phyloP scores from a whole-genome alignment of 2,888 invertebrate genomes.

The Autographa pulchrina region DNA sequence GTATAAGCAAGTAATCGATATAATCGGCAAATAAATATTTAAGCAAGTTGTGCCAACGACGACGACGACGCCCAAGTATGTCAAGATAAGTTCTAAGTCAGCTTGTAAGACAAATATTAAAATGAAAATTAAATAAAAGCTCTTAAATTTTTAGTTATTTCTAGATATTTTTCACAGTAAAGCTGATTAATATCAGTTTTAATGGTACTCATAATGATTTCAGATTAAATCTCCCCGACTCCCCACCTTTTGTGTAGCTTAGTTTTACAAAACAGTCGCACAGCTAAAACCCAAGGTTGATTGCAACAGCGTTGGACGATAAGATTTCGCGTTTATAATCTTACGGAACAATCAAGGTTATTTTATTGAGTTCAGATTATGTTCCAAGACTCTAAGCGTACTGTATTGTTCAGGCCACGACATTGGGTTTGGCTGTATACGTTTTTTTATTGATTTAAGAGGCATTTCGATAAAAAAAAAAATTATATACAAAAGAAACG shows the following conservation, averaged over 20 bases:
- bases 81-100: too few relatives aligned
- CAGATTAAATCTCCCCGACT: conserved; percentile 27
- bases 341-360: conserved; percentile 71
- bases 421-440: background rate
- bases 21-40: background rate
- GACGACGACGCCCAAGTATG: too few relatives aligned
- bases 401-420: background rate
- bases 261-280: conserved; percentile 35
- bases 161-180: background rate
- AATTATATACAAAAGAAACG: background rate
- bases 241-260: conserved; percentile 22
- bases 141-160: background rate
- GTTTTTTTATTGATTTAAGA: background rate
- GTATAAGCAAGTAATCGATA: background rate
- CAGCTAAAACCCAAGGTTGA: conserved; percentile 65
- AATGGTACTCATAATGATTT: conserved; percentile 12
- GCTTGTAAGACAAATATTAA: background rate
- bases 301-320: conserved; percentile 62
- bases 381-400: conserved; percentile 15
- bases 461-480: background rate
- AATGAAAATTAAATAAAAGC: background rate
- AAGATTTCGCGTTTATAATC: conserved; percentile 72
- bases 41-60: too few relatives aligned
- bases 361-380: conserved; percentile 46
- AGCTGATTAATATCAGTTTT: background rate